phyloP scores from a whole-genome alignment of 2,113 vertebrate genomes.

The Canis aureus region DNA sequence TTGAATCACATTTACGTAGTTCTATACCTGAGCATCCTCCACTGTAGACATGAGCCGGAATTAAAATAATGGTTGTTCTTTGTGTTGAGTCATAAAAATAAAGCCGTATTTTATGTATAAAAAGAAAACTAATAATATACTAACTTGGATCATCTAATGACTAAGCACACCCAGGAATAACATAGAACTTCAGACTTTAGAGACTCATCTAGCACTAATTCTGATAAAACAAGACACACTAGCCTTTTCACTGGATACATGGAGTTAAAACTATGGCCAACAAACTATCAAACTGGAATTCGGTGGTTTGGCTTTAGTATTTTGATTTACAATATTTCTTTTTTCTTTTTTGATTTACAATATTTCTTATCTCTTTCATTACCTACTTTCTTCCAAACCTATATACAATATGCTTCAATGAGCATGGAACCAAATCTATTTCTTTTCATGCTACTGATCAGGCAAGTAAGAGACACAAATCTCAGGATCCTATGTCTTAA shows the following conservation, averaged over 20 bases:
- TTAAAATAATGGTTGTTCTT: slow-evolving; percentile 9
- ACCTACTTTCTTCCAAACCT: slow-evolving; percentile 20
- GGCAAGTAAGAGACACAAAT: not conserved
- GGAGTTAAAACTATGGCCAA: slow-evolving; percentile 23
- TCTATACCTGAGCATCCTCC: not conserved
- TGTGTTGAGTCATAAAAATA: slow-evolving; percentile 37
- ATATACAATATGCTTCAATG: slow-evolving; percentile 43
- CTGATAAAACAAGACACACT: not conserved
- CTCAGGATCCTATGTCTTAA: not conserved
- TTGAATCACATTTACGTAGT: not conserved
- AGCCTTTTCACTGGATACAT: not conserved
- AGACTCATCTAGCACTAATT: not conserved
- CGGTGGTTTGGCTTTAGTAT: not conserved
- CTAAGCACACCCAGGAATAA: slow-evolving; percentile 1
- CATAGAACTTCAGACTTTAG: not conserved
- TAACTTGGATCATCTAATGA: slow-evolving; percentile 58
- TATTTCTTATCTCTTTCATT: slow-evolving; percentile 43
- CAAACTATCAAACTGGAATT: slow-evolving; percentile 38
- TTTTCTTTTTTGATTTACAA: slow-evolving; percentile 49
- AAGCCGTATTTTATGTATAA: not conserved
- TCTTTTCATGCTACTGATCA: slow-evolving; percentile 29
- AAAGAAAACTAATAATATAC: slow-evolving; percentile 19
- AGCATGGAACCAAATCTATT: slow-evolving; percentile 12
- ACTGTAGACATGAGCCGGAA: not conserved
- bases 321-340: slow-evolving; percentile 59